Evolutionary conservation across 1,140 invertebrate genomes (phyloP).

Genomic region (Drosophila malerkotliana): DNA sequence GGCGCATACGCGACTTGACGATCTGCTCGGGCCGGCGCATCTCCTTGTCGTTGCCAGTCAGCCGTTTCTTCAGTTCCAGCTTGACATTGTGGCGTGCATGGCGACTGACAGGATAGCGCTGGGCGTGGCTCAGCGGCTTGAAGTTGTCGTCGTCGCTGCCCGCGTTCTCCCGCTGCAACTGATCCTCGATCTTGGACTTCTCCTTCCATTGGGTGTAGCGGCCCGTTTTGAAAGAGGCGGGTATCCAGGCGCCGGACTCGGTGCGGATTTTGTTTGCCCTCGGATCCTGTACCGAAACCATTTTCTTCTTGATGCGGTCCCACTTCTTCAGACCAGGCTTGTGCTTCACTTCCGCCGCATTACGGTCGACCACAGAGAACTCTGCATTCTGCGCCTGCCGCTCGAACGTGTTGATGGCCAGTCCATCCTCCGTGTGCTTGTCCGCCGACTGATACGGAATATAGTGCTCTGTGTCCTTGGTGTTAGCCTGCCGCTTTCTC

Average conservation of each 20-base stretch:
- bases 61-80: slow-evolving; percentile 84
- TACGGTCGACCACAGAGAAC: slow-evolving; percentile 92
- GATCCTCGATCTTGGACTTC: slow-evolving; percentile 89
- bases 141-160: slow-evolving; percentile 85
- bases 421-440: slow-evolving; percentile 95
- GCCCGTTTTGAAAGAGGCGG: slow-evolving; percentile 96
- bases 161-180: slow-evolving; percentile 86
- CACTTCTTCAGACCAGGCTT: slow-evolving; percentile 88
- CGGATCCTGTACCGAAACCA: slow-evolving; percentile 89
- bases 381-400: slow-evolving; percentile 89
- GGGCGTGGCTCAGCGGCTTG: slow-evolving; percentile 74
- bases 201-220: slow-evolving; percentile 95
- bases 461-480: slow-evolving; percentile 91
- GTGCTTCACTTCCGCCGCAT: slow-evolving; percentile 85
- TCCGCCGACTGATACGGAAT: slow-evolving; percentile 94
- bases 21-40: slow-evolving; percentile 89
- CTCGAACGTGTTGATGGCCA: slow-evolving; percentile 91
- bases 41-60: slow-evolving; percentile 84
- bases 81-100: slow-evolving; percentile 88
- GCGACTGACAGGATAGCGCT: slow-evolving; percentile 85
- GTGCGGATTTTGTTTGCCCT: slow-evolving; percentile 94
- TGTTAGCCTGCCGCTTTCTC: slow-evolving; percentile 85
- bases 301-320: slow-evolving; percentile 97
- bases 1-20: slow-evolving; percentile 86
- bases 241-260: slow-evolving; percentile 97